Evolutionary conservation across 2,113 vertebrate species (phyloP), one percentile per base, ranked within the genome.

Genomic region (Zosterops borbonicus): DNA sequence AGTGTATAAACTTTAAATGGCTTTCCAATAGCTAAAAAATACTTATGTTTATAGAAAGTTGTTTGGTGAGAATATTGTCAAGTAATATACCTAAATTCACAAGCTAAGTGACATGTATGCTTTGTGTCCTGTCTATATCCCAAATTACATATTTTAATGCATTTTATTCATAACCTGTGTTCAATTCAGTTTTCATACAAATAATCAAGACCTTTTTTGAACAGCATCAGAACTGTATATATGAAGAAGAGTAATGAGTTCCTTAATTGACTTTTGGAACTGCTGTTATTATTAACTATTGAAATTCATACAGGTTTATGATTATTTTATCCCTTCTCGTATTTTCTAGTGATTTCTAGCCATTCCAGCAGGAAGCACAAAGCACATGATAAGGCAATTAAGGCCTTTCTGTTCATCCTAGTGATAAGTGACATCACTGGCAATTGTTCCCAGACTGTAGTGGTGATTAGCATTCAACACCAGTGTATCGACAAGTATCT

Each of bases 381-480:
- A 74, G 59, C 55, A 91, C 27, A 41, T 47, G 44, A 94, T 83
- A 94, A 95, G 55, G 59, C 93, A 92, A 31, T 92, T 83, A 90
- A 29, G 39, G 83, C 73, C 63, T 94, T 93, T 74, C 76, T 97
- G 37, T 91, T 97, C 68, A 76, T 94, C 90, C 76, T 87, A 20
- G 78, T 79, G 90, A 84, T 95, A 87, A 60, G 82, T 95, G 95
- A 94, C 8, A 6, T 91, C 84, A 55, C 58, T 94, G 84, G 90
- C 83, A 91, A 31, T 97, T 96, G 76, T 96, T 97, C 90, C 53
- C 88, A 95, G 70, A 42, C 76, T 49, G 44, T 92, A 85, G 37
- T 76, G 73, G 59, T 89, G 91, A 95, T 97, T 97, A 97, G 73
- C 71, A 96, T 97, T 97, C 96, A 95, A 41, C 92, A 92, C 83